These are phyloP conservation scores for Drosophila miranda DNA, from an alignment of 1,140 invertebrate genomes.

Conservation along the genomic window DNA sequence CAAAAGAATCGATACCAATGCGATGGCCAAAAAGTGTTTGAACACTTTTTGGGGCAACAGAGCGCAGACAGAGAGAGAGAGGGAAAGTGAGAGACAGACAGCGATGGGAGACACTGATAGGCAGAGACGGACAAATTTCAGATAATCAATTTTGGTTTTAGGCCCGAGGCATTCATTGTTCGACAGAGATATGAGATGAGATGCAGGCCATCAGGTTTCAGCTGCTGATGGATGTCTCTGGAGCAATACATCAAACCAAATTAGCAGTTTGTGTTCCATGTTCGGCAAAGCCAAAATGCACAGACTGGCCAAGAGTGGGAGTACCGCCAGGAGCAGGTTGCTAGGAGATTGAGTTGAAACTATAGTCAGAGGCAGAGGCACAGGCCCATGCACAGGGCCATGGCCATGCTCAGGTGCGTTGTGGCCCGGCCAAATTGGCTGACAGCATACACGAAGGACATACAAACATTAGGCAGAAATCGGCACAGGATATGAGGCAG, in stretches of 20 bases:
- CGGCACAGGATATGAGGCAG: not conserved
- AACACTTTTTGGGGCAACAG: slow-evolving; percentile 22
- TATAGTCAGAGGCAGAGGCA: not conserved
- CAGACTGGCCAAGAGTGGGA: slow-evolving; percentile 17
- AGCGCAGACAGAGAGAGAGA: not conserved
- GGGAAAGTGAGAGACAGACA: not conserved
- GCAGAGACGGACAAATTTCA: slow-evolving; percentile 46
- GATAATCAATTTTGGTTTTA: slow-evolving; percentile 67
- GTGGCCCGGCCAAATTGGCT: slow-evolving; percentile 51
- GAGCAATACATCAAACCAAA: slow-evolving; percentile 79
- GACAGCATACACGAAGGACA: slow-evolving; percentile 38
- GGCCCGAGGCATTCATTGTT: slow-evolving; percentile 32
- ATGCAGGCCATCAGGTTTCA: slow-evolving; percentile 8
- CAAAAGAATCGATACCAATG: slow-evolving; percentile 27
- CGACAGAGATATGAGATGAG: not conserved
- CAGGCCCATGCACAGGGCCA: slow-evolving; percentile 27
- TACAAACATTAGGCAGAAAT: slow-evolving; percentile 20
- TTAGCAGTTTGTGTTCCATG: slow-evolving; percentile 64
- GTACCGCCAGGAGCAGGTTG: slow-evolving; percentile 22
- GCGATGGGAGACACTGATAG: slow-evolving; percentile 9
- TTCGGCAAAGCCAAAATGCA: slow-evolving; percentile 54
- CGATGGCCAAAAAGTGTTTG: slow-evolving; percentile 8
- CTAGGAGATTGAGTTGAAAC: slow-evolving; percentile 20
- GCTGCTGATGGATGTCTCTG: slow-evolving; percentile 71
- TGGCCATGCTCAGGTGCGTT: slow-evolving; percentile 52